phyloP scores from a whole-genome alignment of 1,140 invertebrate genomes.

The Bombus cullumanus region DNA sequence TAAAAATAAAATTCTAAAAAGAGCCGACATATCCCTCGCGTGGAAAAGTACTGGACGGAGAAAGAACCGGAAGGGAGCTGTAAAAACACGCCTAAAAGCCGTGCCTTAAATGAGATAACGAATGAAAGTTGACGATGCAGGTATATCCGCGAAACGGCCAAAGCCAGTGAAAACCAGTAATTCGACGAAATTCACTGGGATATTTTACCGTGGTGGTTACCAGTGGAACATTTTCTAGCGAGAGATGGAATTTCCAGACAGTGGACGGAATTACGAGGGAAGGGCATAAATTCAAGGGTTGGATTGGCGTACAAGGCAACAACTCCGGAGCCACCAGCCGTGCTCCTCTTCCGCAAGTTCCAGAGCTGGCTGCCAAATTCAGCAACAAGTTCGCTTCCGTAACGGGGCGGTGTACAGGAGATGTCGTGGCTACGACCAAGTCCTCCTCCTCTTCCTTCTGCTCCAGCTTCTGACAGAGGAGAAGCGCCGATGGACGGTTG shows the following conservation, averaged over 20 bases:
- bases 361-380: conserved; percentile 41
- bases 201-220: not conserved
- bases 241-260: not conserved
- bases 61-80: not conserved
- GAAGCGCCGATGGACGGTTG: conserved; percentile 3
- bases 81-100: not conserved
- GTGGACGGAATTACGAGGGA: not conserved
- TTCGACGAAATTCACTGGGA: not conserved
- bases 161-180: not conserved
- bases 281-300: conserved; percentile 13
- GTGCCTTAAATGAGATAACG: not conserved
- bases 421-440: not conserved
- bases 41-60: not conserved
- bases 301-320: not conserved
- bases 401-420: not conserved
- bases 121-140: not conserved
- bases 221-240: not conserved
- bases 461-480: not conserved
- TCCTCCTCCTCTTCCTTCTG: not conserved
- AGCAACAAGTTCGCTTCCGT: conserved; percentile 51
- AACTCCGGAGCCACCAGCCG: not conserved
- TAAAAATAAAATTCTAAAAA: too few species aligned
- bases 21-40: not conserved
- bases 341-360: conserved; percentile 14
- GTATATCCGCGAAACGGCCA: not conserved